Evolutionary conservation across 1,140 invertebrate genomes (phyloP).

Genomic region (Doryteuthis pealeii): DNA sequence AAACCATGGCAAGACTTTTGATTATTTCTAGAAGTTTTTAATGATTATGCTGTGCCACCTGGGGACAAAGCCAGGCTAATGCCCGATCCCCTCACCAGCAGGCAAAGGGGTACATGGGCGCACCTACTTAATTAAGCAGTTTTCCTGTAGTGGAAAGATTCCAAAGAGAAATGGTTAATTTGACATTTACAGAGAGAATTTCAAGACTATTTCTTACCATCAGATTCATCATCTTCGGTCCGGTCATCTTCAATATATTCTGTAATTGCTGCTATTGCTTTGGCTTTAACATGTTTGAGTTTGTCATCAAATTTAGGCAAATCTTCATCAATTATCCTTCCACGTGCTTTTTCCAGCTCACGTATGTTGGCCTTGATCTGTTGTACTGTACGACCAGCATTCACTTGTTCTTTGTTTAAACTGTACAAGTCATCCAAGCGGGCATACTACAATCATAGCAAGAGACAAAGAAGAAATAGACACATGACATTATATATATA

Average conservation of each 20-base stretch:
- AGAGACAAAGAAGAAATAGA: constrained; percentile 2
- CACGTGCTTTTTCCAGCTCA: constrained; percentile 48
- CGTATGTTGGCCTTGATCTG: constrained; percentile 50
- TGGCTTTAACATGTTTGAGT: constrained; percentile 36
- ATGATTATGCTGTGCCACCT: too few species aligned
- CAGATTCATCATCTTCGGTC: neutral
- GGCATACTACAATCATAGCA: constrained; percentile 33
- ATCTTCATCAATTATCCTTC: constrained; percentile 44
- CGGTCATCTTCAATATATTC: constrained; percentile 20
- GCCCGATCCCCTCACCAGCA: too few species aligned
- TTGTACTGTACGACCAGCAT: constrained; percentile 51
- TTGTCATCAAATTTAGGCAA: constrained; percentile 41
- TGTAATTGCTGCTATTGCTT: constrained; percentile 33
- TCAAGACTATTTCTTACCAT: neutral
- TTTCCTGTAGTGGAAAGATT: too few species aligned
- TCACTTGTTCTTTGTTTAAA: constrained; percentile 48
- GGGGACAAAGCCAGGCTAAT: too few species aligned
- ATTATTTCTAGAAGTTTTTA: too few species aligned
- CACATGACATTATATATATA: too few species aligned
- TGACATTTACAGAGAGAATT: too few species aligned
- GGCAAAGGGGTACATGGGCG: too few species aligned
- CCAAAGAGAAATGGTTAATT: too few species aligned
- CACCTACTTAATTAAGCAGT: too few species aligned
- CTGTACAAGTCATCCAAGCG: constrained; percentile 40
- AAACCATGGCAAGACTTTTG: too few species aligned